Evolutionary conservation across 2,888 invertebrate species (phyloP), one percentile per base, ranked within the genome.

Genomic region (Nebria brevicollis): DNA sequence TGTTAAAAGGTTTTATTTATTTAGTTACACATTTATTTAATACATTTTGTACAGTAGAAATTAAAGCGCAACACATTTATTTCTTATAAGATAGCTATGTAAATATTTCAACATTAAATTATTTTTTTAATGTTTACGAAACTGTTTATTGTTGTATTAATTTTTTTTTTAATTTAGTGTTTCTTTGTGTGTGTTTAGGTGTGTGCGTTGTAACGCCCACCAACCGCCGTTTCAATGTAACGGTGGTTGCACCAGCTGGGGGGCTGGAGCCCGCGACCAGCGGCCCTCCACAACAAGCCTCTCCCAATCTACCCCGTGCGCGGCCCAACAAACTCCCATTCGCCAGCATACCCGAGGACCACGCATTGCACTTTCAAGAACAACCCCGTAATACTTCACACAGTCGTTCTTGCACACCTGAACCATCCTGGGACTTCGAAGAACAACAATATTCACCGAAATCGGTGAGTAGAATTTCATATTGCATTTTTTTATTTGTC

Each of bases 211-310:
- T 84, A 76, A 83, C 86, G 77, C 84, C 87, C 70, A 84, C 85
- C 75, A 85, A 85, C 66, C 87, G 91, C 75, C 91, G 92, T 82
- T 92, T 92, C 88, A 91, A 91, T 86, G 91, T 92, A 85, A 91
- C 91, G 64, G 89, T 89, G 34, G 88, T 89, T 78, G 82, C 86
- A 15, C 83, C 84, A 34, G 84, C 83, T 66, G 82, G 82, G 41
- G 82, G 83, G 66, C 77, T 82, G 72, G 84, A 82, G 77, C 83
- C 85, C 76, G 73, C 84, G 8, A 70, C 85, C 83, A 68, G 85
- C 84, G 84, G 87, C 85, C 75, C 85, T 85, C 26, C 87, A 87
- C 66, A 89, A 87, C 73, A 87, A 86, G 25, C 85, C 84, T 78
- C 86, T 84, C 77, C 87, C 83, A 83, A 89, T 64, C 86, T 90